Evolutionary conservation across 2,113 vertebrate species (phyloP).

Genomic region (Electrona antarctica): DNA sequence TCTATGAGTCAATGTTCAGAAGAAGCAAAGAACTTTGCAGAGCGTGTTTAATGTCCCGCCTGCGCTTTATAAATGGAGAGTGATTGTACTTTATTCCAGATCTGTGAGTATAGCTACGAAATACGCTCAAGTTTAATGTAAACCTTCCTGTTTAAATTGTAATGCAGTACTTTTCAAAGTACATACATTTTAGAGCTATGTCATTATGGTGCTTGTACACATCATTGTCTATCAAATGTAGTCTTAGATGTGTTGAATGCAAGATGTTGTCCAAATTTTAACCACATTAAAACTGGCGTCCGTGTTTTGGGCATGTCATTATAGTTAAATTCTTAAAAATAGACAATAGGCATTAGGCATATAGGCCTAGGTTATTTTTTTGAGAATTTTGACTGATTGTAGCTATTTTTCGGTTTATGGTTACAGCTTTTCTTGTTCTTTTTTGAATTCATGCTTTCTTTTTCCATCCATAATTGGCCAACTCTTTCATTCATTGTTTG

Average conservation of each 20-base stretch:
- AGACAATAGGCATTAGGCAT: too few species aligned
- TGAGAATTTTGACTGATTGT: background rate
- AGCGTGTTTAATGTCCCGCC: conserved; percentile 22
- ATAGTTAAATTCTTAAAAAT: too few species aligned
- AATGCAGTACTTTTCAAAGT: background rate
- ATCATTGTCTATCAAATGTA: background rate
- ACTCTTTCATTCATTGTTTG: background rate
- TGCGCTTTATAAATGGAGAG: conserved; percentile 39
- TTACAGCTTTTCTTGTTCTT: background rate
- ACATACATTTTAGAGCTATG: background rate
- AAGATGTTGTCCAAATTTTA: background rate
- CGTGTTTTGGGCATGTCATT: too few species aligned
- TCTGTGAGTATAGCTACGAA: conserved; percentile 59
- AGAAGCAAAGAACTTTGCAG: conserved; percentile 1
- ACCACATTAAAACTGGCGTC: too few species aligned
- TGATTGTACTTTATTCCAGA: conserved; percentile 29
- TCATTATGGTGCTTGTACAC: background rate
- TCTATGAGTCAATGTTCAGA: conserved; percentile 32
- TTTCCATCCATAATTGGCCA: background rate
- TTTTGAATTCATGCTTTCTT: background rate
- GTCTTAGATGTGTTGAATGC: background rate
- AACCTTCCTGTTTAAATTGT: background rate
- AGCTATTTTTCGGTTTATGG: background rate
- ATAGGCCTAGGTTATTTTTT: too few species aligned
- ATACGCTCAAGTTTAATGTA: too few species aligned